Conservation (phyloP, 1,140 invertebrate species). For the Idris sp. region DNA sequence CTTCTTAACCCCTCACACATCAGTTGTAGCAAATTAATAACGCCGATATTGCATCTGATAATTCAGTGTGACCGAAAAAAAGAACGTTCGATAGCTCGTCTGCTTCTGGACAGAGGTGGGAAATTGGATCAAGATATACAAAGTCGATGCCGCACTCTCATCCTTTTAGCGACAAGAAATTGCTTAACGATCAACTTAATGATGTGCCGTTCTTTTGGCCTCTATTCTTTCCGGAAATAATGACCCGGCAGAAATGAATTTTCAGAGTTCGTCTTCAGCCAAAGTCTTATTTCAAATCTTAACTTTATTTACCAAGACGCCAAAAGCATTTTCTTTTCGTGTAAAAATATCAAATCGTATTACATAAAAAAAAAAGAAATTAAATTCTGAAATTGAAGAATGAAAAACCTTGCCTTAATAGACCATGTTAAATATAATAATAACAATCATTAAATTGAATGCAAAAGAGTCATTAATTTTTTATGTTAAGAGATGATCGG, state of each 20-base stretch:
- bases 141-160: conserved; percentile 46
- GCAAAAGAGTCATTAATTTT: no score
- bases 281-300: conserved; percentile 25
- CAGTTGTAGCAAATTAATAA: conserved; percentile 45
- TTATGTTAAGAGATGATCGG: no score
- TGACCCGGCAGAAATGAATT: conserved; percentile 59
- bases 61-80: conserved; percentile 33
- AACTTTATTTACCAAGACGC: conserved; percentile 20
- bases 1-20: conserved; percentile 18
- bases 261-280: conserved; percentile 53
- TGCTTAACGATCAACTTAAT: conserved; percentile 65
- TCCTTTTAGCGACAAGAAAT: conserved; percentile 52
- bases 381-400: no score
- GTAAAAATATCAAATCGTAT: no score
- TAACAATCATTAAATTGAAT: no score
- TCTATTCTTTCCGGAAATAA: conserved; percentile 63
- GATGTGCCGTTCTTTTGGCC: conserved; percentile 61
- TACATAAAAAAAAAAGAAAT: no score
- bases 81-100: conserved; percentile 32
- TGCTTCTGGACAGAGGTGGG: conserved; percentile 21
- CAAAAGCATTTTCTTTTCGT: conserved; percentile 15
- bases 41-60: conserved; percentile 48
- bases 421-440: no score
- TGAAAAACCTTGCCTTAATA: no score
- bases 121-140: conserved; percentile 53